Evolutionary conservation across 2,888 invertebrate species (phyloP), one percentile per base, ranked within the genome.

Genomic region (Acanthococcus lagerstroemiae): DNA sequence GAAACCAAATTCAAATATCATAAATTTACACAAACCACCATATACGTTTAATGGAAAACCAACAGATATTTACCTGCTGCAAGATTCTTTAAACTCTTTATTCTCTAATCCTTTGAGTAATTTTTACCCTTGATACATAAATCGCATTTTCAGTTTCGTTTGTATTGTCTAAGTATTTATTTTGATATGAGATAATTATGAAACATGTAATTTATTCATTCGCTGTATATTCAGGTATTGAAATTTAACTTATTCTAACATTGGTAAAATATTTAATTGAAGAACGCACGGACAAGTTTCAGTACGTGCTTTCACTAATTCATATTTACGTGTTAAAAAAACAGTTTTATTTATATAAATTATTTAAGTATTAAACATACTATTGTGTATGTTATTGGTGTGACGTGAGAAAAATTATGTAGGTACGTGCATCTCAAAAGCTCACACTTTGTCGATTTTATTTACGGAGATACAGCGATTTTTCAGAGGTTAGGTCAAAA

Each of bases 41-140:
- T 90, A 84, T 74, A 76, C 81, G 1, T 91, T 90, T 74, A 90
- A 90, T 73, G 91, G 91, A 1, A 84, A 84, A 74, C 87, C 87
- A 0, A 78, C 80, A 15, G 84, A 85, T 70, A 81, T 87, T 21
- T 85, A 82, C 71, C 80, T 87, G 1, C 75, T 87, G 24, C 80
- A 84, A 69, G 83, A 84, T 72, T 82, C 83, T 0, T 85, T 84
- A 73, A 84, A 84, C 73, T 81, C 84, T 12, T 78, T 85, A 71
- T 85, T 84, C 72, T 81, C 82, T 19, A 84, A 85, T 72, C 83
- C 83, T 48, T 78, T 85, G 54, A 84, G 84, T 72, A 84, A 84
- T 74, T 83, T 87, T 76, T 86, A 85, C 73, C 85, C 84, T 70
- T 85, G 22, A 63, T 37, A 3, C 1, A 37, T 15, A 15, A 9